A percentile compares a stretch with the other conserved stretches of the same genome.
phyloP scores from a whole-genome alignment of 2,888 invertebrate genomes.

The Hemistola chrysoprasaria region DNA sequence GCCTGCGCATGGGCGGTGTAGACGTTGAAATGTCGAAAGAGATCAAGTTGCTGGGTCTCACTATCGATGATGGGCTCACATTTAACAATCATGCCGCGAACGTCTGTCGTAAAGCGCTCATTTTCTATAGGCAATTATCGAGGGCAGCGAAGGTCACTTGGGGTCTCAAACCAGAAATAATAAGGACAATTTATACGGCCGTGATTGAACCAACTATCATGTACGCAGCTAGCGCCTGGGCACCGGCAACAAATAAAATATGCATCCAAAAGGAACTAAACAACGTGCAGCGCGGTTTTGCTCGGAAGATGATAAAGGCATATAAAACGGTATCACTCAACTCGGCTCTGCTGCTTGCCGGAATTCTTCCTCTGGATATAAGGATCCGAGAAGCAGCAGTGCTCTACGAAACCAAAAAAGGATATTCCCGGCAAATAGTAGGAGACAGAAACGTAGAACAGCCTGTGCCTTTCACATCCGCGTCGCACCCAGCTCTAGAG shows the following conservation, averaged over 20 bases:
- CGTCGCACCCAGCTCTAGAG: neutral
- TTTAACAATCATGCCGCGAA: constrained; percentile 7
- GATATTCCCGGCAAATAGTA: neutral
- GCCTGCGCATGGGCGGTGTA: constrained; percentile 2
- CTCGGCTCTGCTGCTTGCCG: neutral
- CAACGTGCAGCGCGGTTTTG: neutral
- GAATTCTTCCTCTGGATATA: constrained; percentile 1
- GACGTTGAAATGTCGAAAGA: constrained; percentile 4
- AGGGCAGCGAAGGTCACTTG: neutral
- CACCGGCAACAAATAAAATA: neutral
- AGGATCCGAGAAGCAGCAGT: neutral
- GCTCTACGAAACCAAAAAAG: neutral
- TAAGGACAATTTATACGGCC: constrained; percentile 2
- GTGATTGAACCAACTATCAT: constrained; percentile 6
- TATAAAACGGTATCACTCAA: neutral
- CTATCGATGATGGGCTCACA: too few species aligned
- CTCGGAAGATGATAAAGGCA: neutral
- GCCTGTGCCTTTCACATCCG: neutral
- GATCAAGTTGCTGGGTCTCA: too few species aligned
- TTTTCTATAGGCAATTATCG: constrained; percentile 1
- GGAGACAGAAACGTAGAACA: neutral
- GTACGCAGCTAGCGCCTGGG: constrained; percentile 6
- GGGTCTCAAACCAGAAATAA: constrained; percentile 5
- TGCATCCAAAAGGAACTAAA: neutral
- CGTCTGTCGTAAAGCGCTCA: constrained; percentile 1